Evolutionary conservation across 2,113 vertebrate species (phyloP).

Genomic region (Saimiri boliviensis): DNA sequence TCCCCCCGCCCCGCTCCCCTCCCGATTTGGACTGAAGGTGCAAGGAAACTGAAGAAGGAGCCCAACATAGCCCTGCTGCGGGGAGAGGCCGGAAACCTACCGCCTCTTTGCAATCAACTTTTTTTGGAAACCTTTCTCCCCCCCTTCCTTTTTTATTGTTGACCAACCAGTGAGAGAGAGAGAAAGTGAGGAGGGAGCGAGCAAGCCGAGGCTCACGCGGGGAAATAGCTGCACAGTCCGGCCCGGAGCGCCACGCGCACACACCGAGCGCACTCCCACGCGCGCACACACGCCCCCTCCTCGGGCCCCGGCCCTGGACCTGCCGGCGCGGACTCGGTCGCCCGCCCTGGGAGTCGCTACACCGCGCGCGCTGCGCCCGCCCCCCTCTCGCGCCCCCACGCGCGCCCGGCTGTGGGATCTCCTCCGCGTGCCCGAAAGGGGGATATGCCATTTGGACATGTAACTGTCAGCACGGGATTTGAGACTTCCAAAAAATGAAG

Average conservation of each 20-base stretch:
- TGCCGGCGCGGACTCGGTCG: neutral
- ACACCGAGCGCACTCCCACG: slow-evolving; percentile 4
- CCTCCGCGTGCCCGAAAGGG: slow-evolving; percentile 57
- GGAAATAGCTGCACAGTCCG: slow-evolving; percentile 36
- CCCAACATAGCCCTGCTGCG: slow-evolving; percentile 28
- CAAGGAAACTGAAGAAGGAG: slow-evolving; percentile 48
- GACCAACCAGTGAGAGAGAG: slow-evolving; percentile 61
- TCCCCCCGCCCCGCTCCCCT: slow-evolving; percentile 13
- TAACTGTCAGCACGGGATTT: slow-evolving; percentile 70
- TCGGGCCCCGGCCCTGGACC: neutral
- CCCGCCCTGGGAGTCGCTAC: neutral
- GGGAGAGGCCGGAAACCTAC: slow-evolving; percentile 72
- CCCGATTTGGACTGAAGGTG: slow-evolving; percentile 66
- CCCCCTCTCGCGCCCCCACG: slow-evolving; percentile 34
- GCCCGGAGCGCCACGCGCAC: slow-evolving; percentile 33
- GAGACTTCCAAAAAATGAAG: slow-evolving; percentile 77
- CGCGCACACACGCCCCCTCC: neutral
- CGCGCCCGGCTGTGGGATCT: slow-evolving; percentile 44
- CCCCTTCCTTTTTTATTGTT: slow-evolving; percentile 68
- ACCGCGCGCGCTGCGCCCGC: slow-evolving; percentile 28
- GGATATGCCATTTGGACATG: slow-evolving; percentile 79
- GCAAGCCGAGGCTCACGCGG: neutral
- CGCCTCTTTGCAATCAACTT: slow-evolving; percentile 77
- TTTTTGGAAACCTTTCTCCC: slow-evolving; percentile 68
- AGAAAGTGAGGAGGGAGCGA: slow-evolving; percentile 63